phyloP scores from a whole-genome alignment of 2,888 invertebrate genomes.

The Temnothorax unifasciatus region DNA sequence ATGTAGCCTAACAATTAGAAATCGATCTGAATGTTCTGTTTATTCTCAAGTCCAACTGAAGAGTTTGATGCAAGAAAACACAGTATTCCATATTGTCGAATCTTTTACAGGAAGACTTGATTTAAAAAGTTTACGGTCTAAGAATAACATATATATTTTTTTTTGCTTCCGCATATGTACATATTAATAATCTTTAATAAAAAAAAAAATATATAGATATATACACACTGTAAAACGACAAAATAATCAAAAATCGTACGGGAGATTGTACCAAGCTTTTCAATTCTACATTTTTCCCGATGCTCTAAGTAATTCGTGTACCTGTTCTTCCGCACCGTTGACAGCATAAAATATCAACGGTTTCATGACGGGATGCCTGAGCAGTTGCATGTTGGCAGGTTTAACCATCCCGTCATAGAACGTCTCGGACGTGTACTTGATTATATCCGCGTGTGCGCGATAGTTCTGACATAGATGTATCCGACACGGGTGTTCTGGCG shows the following conservation, averaged over 20 bases:
- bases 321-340: slow-evolving; percentile 93
- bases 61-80: background rate
- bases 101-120: background rate
- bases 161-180: background rate
- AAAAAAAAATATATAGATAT: background rate
- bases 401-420: slow-evolving; percentile 93
- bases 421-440: slow-evolving; percentile 93
- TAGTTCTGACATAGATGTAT: slow-evolving; percentile 94
- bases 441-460: slow-evolving; percentile 93
- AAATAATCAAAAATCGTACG: background rate
- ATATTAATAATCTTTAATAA: background rate
- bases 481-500: slow-evolving; percentile 91
- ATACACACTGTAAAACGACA: background rate
- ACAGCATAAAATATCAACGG: slow-evolving; percentile 94
- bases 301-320: slow-evolving; percentile 81
- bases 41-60: slow-evolving; percentile 1
- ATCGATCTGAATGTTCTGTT: slow-evolving; percentile 11
- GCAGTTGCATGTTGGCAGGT: slow-evolving; percentile 90
- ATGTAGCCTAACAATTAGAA: slow-evolving; percentile 75
- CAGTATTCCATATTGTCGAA: background rate
- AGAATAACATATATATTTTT: background rate
- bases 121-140: background rate
- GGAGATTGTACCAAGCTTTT: background rate
- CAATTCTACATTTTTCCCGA: background rate
- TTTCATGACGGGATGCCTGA: slow-evolving; percentile 90